A percentile compares a stretch with the other conserved stretches of the same genome.
phyloP scores from a whole-genome alignment of 2,888 invertebrate species.

The Caenorhabditis auriculariae region DNA sequence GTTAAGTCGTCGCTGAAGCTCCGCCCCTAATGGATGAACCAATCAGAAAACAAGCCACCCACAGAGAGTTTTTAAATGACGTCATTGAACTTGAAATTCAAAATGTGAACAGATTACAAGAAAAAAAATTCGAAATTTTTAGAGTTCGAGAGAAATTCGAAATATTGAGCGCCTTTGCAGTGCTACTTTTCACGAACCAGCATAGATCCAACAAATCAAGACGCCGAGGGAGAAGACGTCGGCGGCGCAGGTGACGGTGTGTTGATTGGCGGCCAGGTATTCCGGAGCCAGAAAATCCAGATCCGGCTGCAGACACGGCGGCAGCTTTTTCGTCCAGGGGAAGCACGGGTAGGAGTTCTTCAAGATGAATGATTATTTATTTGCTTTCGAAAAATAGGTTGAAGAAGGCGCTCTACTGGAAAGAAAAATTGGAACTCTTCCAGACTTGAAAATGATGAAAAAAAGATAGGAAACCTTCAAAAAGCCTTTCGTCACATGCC shows the following conservation, averaged over 20 bases:
- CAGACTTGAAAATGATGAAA: neutral
- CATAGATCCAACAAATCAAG: slow-evolving; percentile 88
- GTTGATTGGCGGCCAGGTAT: slow-evolving; percentile 72
- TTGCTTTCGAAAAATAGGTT: too few relatives aligned
- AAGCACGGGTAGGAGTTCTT: slow-evolving; percentile 79
- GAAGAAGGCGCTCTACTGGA: too few relatives aligned
- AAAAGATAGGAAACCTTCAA: neutral
- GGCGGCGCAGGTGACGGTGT: slow-evolving; percentile 75
- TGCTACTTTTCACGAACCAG: slow-evolving; percentile 64
- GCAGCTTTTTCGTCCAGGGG: slow-evolving; percentile 86
- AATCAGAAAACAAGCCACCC: too few relatives aligned
- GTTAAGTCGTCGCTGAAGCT: too few relatives aligned
- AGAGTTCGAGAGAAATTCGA: neutral
- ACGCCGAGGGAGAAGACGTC: slow-evolving; percentile 96
- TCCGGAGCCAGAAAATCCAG: slow-evolving; percentile 93
- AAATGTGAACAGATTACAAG: neutral
- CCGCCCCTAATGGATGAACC: too few relatives aligned
- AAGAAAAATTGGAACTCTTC: neutral
- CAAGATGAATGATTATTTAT: too few relatives aligned
- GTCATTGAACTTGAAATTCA: too few relatives aligned
- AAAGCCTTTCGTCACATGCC: neutral
- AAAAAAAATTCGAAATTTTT: neutral
- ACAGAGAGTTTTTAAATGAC: too few relatives aligned
- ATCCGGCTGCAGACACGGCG: slow-evolving; percentile 90
- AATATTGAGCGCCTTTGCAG: neutral